Evolutionary conservation across 2,113 vertebrate genomes (phyloP), one percentile per base, ranked within the genome.

Genomic region (Sapayoa aenigma): DNA sequence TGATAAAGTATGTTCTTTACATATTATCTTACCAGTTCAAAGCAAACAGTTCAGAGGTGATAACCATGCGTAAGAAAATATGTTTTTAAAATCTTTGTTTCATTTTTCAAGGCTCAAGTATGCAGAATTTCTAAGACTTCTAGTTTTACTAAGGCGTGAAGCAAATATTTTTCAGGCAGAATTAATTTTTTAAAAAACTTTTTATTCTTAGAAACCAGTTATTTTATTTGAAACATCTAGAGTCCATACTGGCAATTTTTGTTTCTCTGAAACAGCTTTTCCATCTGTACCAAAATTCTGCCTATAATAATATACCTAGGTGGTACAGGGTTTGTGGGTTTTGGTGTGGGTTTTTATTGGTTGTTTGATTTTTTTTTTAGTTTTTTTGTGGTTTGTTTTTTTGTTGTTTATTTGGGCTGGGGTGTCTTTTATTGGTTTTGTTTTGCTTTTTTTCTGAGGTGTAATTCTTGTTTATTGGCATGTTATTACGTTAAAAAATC

Each of bases 261-360:
- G 18, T 87, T 90, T 73, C 46, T 87, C 66, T 92, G 47, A 49
- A 87, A 41, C 18, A 91, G 25, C 8, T 78, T 85, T 87, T 90
- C 44, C 30, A 55, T 59, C 37, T 39, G 27, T 37, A 74, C 17
- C 33, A 71, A 30, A 76, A 86, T 4, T 41, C 63, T 78, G 19
- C 23, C 35, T 44, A 9, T 28, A 88, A 74, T 27, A 21, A 87
- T 21, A 79, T 33, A 55, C 4, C 10, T 75, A 52, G 30, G 46
- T 71, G 42, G 12, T 21, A 83, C 33, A 21, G 5, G 5, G 15
- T 41, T 47, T 56, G 20, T 37, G n/a, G n/a, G n/a, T n/a, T n/a
- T n/a, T n/a, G n/a, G n/a, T n/a, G n/a, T n/a, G n/a, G n/a, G n/a
- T n/a, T n/a, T n/a, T n/a, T n/a, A n/a, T n/a, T n/a, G n/a, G n/a